Conservation (phyloP, 2,888 invertebrate species). For the Merodon equestris region DNA sequence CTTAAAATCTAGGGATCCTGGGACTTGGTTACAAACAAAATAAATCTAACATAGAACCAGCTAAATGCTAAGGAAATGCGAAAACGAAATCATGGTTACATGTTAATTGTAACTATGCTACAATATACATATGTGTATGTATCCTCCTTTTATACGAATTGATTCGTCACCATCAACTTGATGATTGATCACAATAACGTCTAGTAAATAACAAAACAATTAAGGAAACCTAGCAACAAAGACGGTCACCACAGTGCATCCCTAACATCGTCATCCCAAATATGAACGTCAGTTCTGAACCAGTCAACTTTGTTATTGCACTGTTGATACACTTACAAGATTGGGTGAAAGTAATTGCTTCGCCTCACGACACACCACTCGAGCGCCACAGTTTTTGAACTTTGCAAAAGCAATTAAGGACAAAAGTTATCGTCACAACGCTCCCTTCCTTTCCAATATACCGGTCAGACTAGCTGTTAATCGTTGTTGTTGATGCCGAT, state of each 20-base stretch:
- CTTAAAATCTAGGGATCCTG: too few relatives aligned
- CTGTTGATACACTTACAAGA: slow-evolving; percentile 22
- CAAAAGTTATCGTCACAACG: neutral
- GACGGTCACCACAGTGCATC: slow-evolving; percentile 18
- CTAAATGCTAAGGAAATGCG: too few relatives aligned
- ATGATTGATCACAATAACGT: too few relatives aligned
- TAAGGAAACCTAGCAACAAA: too few relatives aligned
- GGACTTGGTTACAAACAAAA: too few relatives aligned
- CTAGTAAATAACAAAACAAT: too few relatives aligned
- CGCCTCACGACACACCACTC: slow-evolving; percentile 4
- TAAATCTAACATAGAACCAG: too few relatives aligned
- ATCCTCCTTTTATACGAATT: too few relatives aligned
- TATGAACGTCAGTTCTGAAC: neutral
- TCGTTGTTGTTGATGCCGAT: neutral
- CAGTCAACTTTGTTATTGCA: slow-evolving; percentile 12
- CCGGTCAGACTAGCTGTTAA: slow-evolving; percentile 7
- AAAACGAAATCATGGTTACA: too few relatives aligned
- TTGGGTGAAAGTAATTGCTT: slow-evolving; percentile 36
- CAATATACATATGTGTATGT: too few relatives aligned
- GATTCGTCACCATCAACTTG: too few relatives aligned
- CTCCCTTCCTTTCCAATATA: neutral
- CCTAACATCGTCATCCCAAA: neutral
- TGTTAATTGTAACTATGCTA: too few relatives aligned
- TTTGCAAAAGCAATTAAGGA: slow-evolving; percentile 47
- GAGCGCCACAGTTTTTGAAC: slow-evolving; percentile 9